Evolutionary conservation across 2,888 invertebrate genomes (phyloP).

Genomic region (Junonia oenone): DNA sequence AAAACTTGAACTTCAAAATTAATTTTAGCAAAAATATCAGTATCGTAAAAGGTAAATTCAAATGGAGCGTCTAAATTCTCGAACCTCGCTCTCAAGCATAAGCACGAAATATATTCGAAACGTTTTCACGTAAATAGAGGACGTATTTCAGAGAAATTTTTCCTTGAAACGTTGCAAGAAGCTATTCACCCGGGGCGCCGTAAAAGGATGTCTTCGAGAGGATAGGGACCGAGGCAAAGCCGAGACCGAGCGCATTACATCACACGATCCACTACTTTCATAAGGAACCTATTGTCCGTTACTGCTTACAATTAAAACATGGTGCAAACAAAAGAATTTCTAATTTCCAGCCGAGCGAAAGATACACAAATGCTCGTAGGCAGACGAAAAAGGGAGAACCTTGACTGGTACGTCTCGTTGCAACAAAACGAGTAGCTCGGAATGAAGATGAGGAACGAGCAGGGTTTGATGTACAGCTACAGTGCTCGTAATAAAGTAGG

Average conservation of each 20-base stretch:
- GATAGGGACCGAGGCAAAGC: conserved; percentile 8
- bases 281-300: conserved; percentile 45
- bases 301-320: conserved; percentile 65
- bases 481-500: not conserved
- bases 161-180: not conserved
- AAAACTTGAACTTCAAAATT: not conserved
- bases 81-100: not conserved
- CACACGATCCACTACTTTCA: conserved; percentile 29
- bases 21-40: not conserved
- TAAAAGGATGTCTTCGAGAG: conserved; percentile 4
- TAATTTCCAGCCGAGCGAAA: conserved; percentile 61
- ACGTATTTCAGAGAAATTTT: not conserved
- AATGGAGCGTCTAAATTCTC: not conserved
- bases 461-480: not conserved
- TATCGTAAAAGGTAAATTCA: not conserved
- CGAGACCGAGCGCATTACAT: conserved; percentile 18
- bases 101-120: no score
- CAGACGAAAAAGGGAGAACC: conserved; percentile 56
- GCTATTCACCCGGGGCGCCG: not conserved
- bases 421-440: conserved; percentile 34
- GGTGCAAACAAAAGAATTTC: conserved; percentile 67
- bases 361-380: conserved; percentile 63
- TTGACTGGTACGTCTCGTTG: conserved; percentile 50
- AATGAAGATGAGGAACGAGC: conserved; percentile 19
- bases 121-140: not conserved